Conservation (phyloP, 2,888 invertebrate species). For the Muschampia plurimacula region DNA sequence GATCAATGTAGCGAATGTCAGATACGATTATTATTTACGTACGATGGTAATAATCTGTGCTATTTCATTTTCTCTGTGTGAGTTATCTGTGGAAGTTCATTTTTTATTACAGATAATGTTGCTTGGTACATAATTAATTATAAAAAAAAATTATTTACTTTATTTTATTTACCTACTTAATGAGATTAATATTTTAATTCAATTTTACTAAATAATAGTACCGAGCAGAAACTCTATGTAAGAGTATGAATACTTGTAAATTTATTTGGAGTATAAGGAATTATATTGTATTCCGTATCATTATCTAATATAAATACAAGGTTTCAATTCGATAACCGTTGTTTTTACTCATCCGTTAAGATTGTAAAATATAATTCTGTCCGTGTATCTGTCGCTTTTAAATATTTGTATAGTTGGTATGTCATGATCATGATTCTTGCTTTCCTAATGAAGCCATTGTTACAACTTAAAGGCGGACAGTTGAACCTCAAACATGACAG, state of each 20-base stretch:
- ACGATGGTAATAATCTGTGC: not conserved
- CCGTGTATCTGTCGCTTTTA: not conserved
- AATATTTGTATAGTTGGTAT: not conserved
- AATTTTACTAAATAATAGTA: too few species aligned
- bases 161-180: not conserved
- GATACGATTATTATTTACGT: conserved; percentile 1
- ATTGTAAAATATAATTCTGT: not conserved
- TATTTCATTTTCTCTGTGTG: conserved; percentile 1
- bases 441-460: conserved; percentile 29
- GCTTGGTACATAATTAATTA: not conserved
- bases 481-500: conserved; percentile 17
- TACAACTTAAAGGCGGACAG: conserved; percentile 16
- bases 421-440: not conserved
- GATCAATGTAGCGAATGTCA: conserved; percentile 10
- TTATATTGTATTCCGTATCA: too few species aligned
- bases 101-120: not conserved
- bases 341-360: too few species aligned
- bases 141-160: too few species aligned
- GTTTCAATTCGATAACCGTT: too few species aligned
- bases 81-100: conserved; percentile 1
- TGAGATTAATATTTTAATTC: not conserved
- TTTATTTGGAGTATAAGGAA: too few species aligned
- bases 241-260: too few species aligned
- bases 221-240: too few species aligned
- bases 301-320: too few species aligned